These are phyloP conservation scores for Vireo altiloquus DNA, from an alignment of 2,113 vertebrate species.

Conservation along the genomic window DNA sequence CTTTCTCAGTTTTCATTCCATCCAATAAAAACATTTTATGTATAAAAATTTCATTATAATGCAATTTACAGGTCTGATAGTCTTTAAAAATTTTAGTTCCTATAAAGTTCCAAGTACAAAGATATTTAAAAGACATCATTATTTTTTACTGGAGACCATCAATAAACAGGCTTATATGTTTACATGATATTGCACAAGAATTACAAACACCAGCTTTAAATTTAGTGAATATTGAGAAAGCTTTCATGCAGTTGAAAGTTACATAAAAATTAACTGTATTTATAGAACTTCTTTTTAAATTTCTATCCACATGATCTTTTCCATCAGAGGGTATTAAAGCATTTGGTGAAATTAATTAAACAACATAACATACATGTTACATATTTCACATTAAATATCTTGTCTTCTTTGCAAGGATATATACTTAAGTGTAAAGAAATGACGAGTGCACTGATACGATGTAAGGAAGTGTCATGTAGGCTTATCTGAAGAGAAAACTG, in stretches of 20 bases:
- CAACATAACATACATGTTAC: not conserved
- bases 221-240: not conserved
- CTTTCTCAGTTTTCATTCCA: not conserved
- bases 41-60: not conserved
- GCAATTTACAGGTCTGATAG: not conserved
- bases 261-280: not conserved
- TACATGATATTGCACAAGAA: not conserved
- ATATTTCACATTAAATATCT: not conserved
- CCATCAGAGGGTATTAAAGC: fast-evolving
- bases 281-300: not conserved
- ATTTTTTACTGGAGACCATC: not conserved
- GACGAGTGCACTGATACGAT: not conserved
- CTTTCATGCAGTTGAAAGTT: not conserved
- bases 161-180: not conserved
- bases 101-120: not conserved
- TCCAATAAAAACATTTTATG: not conserved
- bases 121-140: not conserved
- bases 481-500: not conserved
- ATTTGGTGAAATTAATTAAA: not conserved
- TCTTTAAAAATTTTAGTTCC: not conserved
- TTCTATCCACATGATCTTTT: not conserved
- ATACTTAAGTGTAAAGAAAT: not conserved
- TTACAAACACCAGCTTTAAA: not conserved
- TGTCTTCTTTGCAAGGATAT: not conserved
- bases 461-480: not conserved